phyloP scores from a whole-genome alignment of 2,888 invertebrate genomes.

The Idaea biselata region DNA sequence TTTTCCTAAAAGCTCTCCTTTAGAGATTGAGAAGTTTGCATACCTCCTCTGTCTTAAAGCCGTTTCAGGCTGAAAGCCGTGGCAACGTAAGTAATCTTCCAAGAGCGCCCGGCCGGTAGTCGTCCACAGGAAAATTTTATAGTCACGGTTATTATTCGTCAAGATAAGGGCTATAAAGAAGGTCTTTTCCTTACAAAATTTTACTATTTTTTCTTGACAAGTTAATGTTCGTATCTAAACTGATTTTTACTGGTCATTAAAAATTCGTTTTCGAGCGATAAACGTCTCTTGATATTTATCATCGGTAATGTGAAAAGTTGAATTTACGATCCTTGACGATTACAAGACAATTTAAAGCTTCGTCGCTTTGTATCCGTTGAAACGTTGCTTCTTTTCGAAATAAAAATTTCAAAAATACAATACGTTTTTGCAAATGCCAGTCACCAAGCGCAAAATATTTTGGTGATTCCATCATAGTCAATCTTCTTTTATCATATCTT shows the following conservation, averaged over 20 bases:
- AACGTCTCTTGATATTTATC: background rate
- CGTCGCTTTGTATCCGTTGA: background rate
- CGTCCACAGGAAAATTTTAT: background rate
- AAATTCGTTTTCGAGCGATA: background rate
- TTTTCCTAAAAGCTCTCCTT: too few relatives aligned
- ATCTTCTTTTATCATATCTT: background rate
- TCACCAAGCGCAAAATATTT: background rate
- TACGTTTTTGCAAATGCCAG: background rate
- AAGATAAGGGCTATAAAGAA: background rate
- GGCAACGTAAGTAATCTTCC: background rate
- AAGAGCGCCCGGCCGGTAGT: background rate
- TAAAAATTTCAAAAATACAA: background rate
- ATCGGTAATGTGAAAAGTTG: background rate
- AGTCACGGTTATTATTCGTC: background rate
- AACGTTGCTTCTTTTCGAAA: background rate
- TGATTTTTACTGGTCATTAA: slow-evolving; percentile 1
- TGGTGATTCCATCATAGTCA: background rate
- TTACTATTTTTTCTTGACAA: background rate
- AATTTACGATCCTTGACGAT: background rate
- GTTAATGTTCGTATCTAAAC: slow-evolving; percentile 1
- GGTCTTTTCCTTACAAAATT: background rate
- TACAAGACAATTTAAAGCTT: background rate
- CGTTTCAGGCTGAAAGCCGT: too few relatives aligned
- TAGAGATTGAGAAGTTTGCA: too few relatives aligned
- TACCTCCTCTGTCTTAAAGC: too few relatives aligned